Percentiles rank a stretch among this genome's conserved stretches.
phyloP scores from a whole-genome alignment of 2,888 invertebrate genomes.

The Cheilosia pagana region DNA sequence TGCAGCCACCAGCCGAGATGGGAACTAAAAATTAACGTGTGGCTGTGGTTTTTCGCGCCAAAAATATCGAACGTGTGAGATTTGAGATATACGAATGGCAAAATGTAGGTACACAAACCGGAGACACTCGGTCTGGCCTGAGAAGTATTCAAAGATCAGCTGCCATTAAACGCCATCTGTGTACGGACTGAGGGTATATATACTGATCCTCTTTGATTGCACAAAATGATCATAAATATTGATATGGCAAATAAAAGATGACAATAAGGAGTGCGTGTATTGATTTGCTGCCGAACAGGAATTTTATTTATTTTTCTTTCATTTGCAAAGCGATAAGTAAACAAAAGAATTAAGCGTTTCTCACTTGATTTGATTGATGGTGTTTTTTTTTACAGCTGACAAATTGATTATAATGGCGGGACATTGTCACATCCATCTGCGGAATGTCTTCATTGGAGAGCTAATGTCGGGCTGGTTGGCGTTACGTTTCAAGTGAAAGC shows the following conservation, averaged over 20 bases:
- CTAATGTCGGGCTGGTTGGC: not conserved
- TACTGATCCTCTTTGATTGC: conserved; percentile 42
- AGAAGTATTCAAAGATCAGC: not conserved
- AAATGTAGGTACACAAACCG: conserved; percentile 20
- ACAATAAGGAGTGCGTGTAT: not conserved
- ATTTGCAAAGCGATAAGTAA: conserved; percentile 6
- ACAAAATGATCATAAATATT: conserved; percentile 28
- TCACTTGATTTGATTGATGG: conserved; percentile 21
- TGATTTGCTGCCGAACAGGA: not conserved
- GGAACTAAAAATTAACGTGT: conserved; percentile 12
- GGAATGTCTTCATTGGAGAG: not conserved
- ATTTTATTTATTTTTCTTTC: not conserved
- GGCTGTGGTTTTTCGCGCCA: conserved; percentile 49
- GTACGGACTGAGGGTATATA: not conserved
- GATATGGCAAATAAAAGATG: conserved; percentile 37
- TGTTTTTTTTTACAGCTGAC: not conserved
- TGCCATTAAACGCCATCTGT: conserved; percentile 36
- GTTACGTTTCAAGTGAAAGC: conserved; percentile 3
- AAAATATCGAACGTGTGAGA: conserved; percentile 41
- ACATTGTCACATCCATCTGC: not conserved
- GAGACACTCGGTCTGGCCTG: conserved; percentile 42
- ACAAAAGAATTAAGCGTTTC: conserved; percentile 30
- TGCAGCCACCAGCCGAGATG: too few species aligned
- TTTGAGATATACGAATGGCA: conserved; percentile 9
- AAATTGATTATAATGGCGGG: conserved; percentile 37